These are phyloP conservation scores for Poecilia wingei DNA, from an alignment of 2,797 vertebrate species.

Conservation along the genomic window DNA sequence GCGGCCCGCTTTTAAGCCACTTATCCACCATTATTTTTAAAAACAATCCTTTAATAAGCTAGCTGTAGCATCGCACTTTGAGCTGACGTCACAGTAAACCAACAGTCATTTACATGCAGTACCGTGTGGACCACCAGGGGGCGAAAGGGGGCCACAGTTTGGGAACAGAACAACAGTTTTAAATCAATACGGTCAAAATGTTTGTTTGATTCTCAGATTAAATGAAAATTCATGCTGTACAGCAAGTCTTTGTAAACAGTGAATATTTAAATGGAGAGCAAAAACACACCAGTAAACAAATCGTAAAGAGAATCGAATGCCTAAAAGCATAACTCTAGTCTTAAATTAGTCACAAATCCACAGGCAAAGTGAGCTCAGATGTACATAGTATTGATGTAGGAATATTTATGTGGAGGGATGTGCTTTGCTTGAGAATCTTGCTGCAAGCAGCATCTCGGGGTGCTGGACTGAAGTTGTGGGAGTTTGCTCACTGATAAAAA, in stretches of 20 bases:
- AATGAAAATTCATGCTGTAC: not conserved
- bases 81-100: too few relatives aligned
- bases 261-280: not conserved
- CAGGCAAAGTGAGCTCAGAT: not conserved
- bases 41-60: too few relatives aligned
- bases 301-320: not conserved
- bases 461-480: constrained; percentile 5
- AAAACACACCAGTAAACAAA: too few relatives aligned
- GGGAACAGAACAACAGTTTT: not conserved
- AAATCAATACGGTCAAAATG: not conserved
- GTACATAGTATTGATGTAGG: not conserved
- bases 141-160: too few relatives aligned
- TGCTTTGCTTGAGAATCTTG: not conserved
- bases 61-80: too few relatives aligned
- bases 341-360: not conserved
- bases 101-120: too few relatives aligned
- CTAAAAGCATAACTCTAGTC: not conserved
- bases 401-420: not conserved
- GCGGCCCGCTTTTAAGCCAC: too few relatives aligned
- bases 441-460: not conserved
- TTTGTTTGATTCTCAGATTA: not conserved
- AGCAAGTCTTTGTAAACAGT: not conserved
- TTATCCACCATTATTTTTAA: too few relatives aligned
- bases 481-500: constrained; percentile 33
- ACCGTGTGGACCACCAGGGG: too few relatives aligned